Conservation (phyloP, 2,113 vertebrate species). For the Phainopepla nitens region DNA sequence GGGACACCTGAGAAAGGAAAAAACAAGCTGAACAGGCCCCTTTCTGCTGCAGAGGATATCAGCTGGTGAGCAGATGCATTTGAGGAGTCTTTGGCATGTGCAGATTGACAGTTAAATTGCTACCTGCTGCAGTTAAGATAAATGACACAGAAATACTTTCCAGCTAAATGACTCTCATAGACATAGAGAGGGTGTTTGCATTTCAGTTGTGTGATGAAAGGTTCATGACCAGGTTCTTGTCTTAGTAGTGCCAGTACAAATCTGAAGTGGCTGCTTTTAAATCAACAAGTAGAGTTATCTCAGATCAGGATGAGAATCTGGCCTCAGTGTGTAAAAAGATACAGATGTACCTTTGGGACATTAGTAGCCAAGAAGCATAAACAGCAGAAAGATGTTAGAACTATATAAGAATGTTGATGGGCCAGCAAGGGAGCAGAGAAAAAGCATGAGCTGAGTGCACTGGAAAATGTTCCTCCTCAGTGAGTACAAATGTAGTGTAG, state of each 20-base stretch:
- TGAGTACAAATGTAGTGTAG: background rate
- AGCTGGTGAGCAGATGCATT: conserved; percentile 25
- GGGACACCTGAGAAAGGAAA: conserved; percentile 77
- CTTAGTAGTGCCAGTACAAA: background rate
- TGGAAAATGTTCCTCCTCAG: background rate
- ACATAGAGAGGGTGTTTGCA: background rate
- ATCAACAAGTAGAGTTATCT: background rate
- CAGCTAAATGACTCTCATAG: conserved; percentile 17
- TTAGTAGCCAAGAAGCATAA: background rate
- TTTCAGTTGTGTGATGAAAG: conserved; percentile 34
- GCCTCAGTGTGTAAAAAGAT: background rate
- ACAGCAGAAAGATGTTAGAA: background rate
- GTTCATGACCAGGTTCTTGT: conserved; percentile 29
- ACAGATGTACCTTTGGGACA: background rate
- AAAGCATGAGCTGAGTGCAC: background rate
- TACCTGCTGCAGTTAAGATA: conserved; percentile 40
- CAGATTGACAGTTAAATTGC: conserved; percentile 31
- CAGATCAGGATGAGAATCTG: background rate
- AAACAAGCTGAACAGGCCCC: background rate
- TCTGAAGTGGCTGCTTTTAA: conserved; percentile 33
- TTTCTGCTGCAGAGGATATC: background rate
- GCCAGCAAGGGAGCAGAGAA: conserved; percentile 6
- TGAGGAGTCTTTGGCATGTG: conserved; percentile 2
- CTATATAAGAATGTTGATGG: background rate
- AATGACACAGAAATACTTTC: conserved; percentile 35